These are phyloP conservation scores for Pocillopora verrucosa DNA, from an alignment of 64 coral and sea anemone species.

Conservation along the genomic window DNA sequence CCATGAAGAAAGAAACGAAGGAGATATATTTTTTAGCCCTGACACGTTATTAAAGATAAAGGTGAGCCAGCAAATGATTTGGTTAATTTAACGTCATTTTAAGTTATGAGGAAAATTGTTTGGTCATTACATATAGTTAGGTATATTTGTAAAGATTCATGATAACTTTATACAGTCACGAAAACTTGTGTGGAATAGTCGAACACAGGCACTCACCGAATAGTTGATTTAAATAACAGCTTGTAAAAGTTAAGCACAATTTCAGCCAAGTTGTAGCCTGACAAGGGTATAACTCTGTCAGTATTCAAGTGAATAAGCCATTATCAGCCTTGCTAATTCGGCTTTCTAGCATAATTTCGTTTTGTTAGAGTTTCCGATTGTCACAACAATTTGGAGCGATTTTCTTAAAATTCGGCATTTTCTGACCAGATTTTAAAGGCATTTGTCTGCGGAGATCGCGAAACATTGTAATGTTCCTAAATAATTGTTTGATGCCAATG, in stretches of 20 bases:
- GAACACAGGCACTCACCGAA: too few relatives aligned
- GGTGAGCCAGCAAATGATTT: not conserved
- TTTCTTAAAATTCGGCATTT: too few relatives aligned
- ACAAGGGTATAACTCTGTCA: not conserved
- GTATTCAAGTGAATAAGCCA: constrained; percentile 5
- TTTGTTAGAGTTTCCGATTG: too few relatives aligned
- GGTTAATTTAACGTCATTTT: not conserved
- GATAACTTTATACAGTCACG: too few relatives aligned
- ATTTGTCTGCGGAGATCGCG: not conserved
- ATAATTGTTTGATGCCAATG: not conserved
- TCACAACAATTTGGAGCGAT: too few relatives aligned
- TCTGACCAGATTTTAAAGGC: not conserved
- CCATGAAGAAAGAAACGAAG: not conserved
- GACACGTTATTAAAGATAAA: not conserved
- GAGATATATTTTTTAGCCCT: not conserved
- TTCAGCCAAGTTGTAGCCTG: not conserved
- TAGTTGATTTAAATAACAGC: too few relatives aligned
- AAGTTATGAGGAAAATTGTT: not conserved
- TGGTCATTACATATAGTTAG: not conserved
- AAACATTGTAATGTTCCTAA: not conserved
- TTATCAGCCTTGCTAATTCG: not conserved
- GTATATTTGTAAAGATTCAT: too few relatives aligned
- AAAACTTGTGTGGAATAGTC: too few relatives aligned
- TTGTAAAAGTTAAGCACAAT: too few relatives aligned
- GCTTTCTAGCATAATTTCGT: too few relatives aligned